These are phyloP conservation scores for Plebejus melissa DNA, from an alignment of 2,888 invertebrate genomes.

Conservation along the genomic window DNA sequence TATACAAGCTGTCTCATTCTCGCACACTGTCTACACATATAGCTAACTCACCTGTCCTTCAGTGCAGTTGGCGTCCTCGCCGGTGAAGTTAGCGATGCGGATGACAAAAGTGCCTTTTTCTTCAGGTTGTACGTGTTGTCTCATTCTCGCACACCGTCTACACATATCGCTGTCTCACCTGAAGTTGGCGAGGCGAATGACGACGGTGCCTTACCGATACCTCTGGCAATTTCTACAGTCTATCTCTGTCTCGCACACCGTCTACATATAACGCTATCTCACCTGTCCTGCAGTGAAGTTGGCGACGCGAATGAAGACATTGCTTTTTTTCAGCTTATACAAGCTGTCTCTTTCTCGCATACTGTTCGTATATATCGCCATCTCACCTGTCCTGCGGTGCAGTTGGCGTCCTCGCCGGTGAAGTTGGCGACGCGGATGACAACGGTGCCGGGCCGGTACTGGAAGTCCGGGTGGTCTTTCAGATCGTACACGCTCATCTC, in stretches of 20 bases:
- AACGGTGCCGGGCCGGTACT: constrained; percentile 94
- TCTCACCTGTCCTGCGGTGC: constrained; percentile 90
- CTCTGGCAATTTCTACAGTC: constrained; percentile 88
- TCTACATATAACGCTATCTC: no score
- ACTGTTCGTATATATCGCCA: not conserved
- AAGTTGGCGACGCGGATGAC: constrained; percentile 92
- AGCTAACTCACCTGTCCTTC: constrained; percentile 87
- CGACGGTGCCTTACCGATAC: constrained; percentile 90
- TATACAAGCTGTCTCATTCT: constrained; percentile 62
- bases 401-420: constrained; percentile 83
- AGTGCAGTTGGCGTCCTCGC: constrained; percentile 84
- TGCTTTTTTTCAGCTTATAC: constrained; percentile 85
- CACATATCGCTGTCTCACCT: constrained; percentile 72
- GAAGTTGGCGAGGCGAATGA: constrained; percentile 85
- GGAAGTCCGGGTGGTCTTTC: constrained; percentile 96
- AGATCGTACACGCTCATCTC: constrained; percentile 97
- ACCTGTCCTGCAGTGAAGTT: no score
- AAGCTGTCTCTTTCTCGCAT: constrained; percentile 93
- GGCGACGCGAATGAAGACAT: no score
- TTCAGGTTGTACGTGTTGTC: constrained; percentile 96
- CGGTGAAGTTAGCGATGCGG: constrained; percentile 88
- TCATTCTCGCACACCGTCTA: not conserved
- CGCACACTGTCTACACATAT: not conserved
- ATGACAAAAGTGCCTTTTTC: constrained; percentile 94
- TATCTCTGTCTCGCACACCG: no score